These are phyloP conservation scores for Nomada flava DNA, from an alignment of 2,888 invertebrate genomes.

Conservation along the genomic window DNA sequence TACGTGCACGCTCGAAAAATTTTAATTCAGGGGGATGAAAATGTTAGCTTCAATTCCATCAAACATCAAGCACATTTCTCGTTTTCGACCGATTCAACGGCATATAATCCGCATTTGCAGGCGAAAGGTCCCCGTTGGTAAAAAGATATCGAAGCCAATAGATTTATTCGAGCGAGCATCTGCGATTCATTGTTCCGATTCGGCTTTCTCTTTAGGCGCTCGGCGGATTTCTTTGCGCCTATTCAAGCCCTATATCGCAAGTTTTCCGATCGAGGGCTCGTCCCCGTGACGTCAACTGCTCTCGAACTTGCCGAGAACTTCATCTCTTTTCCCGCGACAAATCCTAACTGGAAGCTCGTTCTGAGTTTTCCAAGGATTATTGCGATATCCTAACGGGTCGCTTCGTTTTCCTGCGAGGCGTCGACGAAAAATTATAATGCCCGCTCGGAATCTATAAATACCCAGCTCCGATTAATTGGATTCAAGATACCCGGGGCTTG, in stretches of 20 bases:
- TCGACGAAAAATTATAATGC: not conserved
- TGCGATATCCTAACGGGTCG: not conserved
- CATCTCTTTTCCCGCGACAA: not conserved
- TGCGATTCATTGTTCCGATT: conserved; percentile 43
- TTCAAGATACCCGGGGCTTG: not conserved
- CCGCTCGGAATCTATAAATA: not conserved
- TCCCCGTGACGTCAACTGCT: not conserved
- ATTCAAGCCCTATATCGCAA: conserved; percentile 14
- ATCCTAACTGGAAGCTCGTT: not conserved
- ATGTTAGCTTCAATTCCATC: no score
- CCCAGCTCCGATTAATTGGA: not conserved
- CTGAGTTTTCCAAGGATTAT: not conserved
- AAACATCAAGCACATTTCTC: not conserved
- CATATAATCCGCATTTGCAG: conserved; percentile 2
- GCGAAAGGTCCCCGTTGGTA: not conserved
- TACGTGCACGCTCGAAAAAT: no score
- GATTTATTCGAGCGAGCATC: conserved; percentile 46
- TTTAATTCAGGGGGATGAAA: no score
- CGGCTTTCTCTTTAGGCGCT: conserved; percentile 17
- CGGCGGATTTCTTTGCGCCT: conserved; percentile 30
- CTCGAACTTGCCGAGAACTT: not conserved
- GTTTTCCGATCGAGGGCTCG: not conserved
- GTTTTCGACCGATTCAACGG: not conserved
- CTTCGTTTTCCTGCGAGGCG: not conserved
- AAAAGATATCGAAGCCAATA: conserved; percentile 7